Evolutionary conservation across 1,140 invertebrate genomes (phyloP).

Genomic region (Amphibalanus amphitrite): DNA sequence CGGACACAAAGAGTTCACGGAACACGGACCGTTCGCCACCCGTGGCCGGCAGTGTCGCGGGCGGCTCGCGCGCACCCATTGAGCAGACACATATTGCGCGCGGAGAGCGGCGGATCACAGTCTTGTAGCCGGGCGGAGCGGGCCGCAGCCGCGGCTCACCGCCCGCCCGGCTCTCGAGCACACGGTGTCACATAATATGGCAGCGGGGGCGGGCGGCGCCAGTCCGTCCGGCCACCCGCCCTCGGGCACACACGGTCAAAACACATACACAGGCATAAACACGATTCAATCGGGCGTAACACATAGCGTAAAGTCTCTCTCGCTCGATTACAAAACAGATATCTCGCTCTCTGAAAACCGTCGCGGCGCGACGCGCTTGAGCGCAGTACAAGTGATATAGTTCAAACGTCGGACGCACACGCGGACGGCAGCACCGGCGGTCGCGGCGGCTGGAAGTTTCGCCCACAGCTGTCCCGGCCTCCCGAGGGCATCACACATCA

Average conservation of each 20-base stretch:
- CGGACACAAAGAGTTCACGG: too few relatives aligned
- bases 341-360: too few relatives aligned
- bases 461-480: not conserved
- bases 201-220: not conserved
- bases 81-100: not conserved
- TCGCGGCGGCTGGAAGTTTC: not conserved
- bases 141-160: not conserved
- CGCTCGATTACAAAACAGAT: too few relatives aligned
- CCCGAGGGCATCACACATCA: not conserved
- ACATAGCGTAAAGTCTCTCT: too few relatives aligned
- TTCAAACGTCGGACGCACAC: not conserved
- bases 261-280: too few relatives aligned
- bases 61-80: not conserved
- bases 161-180: not conserved
- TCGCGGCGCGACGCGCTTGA: not conserved
- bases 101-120: not conserved
- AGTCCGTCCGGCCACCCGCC: too few relatives aligned
- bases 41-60: too few relatives aligned
- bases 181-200: not conserved
- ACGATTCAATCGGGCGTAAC: too few relatives aligned
- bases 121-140: not conserved
- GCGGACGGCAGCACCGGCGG: not conserved
- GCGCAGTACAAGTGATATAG: not conserved
- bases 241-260: not conserved
- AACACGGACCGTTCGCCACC: too few relatives aligned